These are phyloP conservation scores for Ceratitis capitata DNA, from an alignment of 1,140 invertebrate species.

Conservation along the genomic window DNA sequence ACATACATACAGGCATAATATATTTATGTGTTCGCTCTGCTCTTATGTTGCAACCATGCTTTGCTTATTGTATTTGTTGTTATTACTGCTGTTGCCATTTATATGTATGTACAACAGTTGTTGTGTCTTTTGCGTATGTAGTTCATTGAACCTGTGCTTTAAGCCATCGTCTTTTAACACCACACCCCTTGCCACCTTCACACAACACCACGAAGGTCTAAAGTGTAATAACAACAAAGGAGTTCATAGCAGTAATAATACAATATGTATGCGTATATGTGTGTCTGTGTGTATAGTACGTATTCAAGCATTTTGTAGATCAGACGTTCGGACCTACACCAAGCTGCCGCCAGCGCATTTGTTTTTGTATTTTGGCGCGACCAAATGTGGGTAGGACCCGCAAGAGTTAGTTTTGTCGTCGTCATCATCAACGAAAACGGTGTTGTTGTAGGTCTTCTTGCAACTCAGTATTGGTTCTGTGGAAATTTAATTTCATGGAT, in stretches of 20 bases:
- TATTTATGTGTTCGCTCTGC: neutral
- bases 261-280: too few species aligned
- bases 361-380: neutral
- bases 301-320: neutral
- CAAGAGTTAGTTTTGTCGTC: slow-evolving; percentile 20
- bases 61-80: neutral
- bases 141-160: slow-evolving; percentile 38
- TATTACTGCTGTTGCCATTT: neutral
- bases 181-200: neutral
- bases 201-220: neutral
- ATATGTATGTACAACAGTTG: neutral
- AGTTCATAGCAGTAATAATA: neutral
- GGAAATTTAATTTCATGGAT: neutral
- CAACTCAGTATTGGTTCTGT: neutral
- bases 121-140: neutral
- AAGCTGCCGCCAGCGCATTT: neutral
- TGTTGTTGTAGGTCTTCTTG: neutral
- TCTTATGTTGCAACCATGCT: neutral
- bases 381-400: neutral
- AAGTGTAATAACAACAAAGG: slow-evolving; percentile 21
- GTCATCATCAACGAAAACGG: neutral
- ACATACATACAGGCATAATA: neutral
- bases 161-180: neutral
- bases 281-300: too few species aligned
- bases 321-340: slow-evolving; percentile 10